Conservation (phyloP, 2,797 vertebrate genomes). For the Nasua narica region DNA sequence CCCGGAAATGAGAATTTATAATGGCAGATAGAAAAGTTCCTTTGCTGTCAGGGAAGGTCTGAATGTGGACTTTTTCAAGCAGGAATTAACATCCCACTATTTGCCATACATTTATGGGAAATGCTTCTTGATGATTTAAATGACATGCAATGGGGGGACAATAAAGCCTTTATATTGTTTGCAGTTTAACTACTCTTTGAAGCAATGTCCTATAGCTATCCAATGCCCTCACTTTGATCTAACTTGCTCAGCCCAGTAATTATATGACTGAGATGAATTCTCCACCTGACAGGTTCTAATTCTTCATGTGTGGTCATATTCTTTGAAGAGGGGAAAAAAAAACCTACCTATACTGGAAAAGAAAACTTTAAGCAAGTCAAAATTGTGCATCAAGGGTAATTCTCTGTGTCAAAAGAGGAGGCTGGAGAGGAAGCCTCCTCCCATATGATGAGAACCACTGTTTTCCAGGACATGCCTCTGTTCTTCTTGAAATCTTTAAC, state of each 20-base stretch:
- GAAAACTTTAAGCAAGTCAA: slow-evolving; percentile 80
- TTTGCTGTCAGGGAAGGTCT: slow-evolving; percentile 65
- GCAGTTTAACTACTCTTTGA: slow-evolving; percentile 56
- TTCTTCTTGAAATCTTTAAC: slow-evolving; percentile 48
- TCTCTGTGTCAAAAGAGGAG: slow-evolving; percentile 74
- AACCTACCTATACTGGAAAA: slow-evolving; percentile 70
- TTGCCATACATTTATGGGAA: slow-evolving; percentile 75
- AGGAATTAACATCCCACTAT: slow-evolving; percentile 68
- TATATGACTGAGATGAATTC: slow-evolving; percentile 76
- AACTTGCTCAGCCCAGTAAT: slow-evolving; percentile 78
- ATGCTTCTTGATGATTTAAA: slow-evolving; percentile 75
- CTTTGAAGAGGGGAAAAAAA: slow-evolving; percentile 72
- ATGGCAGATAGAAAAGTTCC: slow-evolving; percentile 61
- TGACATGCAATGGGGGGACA: slow-evolving; percentile 42
- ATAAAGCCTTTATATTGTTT: slow-evolving; percentile 62
- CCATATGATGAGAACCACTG: slow-evolving; percentile 37
- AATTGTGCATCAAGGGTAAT: slow-evolving; percentile 77
- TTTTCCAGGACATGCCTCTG: background rate
- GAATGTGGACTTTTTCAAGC: slow-evolving; percentile 65
- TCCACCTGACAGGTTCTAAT: slow-evolving; percentile 79
- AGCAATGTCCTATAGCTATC: slow-evolving; percentile 69
- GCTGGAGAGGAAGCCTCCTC: slow-evolving; percentile 64
- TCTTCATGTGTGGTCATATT: slow-evolving; percentile 80
- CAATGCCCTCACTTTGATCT: slow-evolving; percentile 76
- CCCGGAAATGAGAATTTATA: slow-evolving; percentile 65